A percentile compares a stretch with the other conserved stretches of the same genome.
phyloP scores from a whole-genome alignment of 2,113 vertebrate genomes.

The Athene cunicularia region DNA sequence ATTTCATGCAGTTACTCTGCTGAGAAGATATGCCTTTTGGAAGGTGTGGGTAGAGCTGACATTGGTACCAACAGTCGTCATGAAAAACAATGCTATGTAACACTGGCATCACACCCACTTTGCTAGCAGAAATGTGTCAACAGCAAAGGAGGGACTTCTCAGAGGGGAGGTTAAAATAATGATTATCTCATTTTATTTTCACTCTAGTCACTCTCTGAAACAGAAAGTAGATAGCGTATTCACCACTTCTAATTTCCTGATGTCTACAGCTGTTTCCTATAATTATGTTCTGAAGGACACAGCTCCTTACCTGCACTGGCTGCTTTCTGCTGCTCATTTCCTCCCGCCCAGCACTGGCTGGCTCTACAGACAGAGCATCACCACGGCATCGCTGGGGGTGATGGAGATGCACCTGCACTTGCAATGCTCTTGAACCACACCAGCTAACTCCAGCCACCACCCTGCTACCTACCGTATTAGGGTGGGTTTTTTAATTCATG shows the following conservation, averaged over 20 bases:
- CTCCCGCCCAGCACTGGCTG: neutral
- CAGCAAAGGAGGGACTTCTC: neutral
- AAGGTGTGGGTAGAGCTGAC: neutral
- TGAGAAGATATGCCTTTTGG: neutral
- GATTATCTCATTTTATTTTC: neutral
- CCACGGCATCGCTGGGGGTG: neutral
- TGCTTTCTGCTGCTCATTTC: neutral
- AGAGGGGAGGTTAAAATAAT: neutral
- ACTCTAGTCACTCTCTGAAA: neutral
- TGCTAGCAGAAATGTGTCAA: neutral
- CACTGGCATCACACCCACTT: neutral
- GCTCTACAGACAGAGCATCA: neutral
- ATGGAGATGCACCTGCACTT: neutral
- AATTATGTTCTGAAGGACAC: neutral
- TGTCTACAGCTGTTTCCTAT: slow-evolving; percentile 18
- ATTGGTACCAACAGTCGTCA: neutral
- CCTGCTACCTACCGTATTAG: too few relatives aligned
- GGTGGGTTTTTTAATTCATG: neutral
- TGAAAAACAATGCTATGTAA: neutral
- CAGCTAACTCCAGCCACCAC: neutral
- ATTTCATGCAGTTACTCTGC: neutral
- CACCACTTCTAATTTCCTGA: neutral
- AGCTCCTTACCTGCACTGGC: neutral
- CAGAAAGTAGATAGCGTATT: neutral
- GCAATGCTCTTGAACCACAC: neutral